phyloP scores from a whole-genome alignment of 1,140 invertebrate species.

The Cyclargus thomasi region DNA sequence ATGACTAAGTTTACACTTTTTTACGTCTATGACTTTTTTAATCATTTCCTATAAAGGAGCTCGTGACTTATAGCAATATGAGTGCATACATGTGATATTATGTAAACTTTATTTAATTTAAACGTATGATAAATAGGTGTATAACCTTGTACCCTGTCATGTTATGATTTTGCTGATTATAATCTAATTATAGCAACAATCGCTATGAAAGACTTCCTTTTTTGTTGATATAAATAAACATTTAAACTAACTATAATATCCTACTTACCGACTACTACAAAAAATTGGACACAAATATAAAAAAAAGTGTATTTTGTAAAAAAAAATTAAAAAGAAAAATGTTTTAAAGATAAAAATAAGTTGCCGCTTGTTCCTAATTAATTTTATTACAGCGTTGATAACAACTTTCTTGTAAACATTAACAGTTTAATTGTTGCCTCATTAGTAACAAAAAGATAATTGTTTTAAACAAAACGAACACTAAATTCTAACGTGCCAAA shows the following conservation, averaged over 20 bases:
- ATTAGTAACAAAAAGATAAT: no score
- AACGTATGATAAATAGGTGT: neutral
- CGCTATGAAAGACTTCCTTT: neutral
- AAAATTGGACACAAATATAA: no score
- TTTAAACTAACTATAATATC: no score
- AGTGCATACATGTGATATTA: neutral
- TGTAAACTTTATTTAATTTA: neutral
- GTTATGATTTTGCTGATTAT: neutral
- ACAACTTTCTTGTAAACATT: neutral
- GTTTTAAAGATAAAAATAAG: neutral
- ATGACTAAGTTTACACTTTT: no score
- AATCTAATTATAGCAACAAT: neutral
- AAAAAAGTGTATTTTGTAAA: neutral
- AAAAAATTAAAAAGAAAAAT: neutral
- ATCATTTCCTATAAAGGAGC: no score
- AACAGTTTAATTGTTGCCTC: neutral
- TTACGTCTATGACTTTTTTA: no score
- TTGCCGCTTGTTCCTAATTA: neutral
- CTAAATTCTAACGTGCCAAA: neutral
- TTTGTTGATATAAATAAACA: neutral
- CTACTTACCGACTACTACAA: no score
- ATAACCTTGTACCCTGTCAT: neutral
- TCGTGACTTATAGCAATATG: neutral
- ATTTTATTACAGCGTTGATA: neutral
- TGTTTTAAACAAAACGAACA: neutral